Evolutionary conservation across 2,888 invertebrate genomes (phyloP), one percentile per base, ranked within the genome.

Genomic region (Leptarthrus brevirostris): DNA sequence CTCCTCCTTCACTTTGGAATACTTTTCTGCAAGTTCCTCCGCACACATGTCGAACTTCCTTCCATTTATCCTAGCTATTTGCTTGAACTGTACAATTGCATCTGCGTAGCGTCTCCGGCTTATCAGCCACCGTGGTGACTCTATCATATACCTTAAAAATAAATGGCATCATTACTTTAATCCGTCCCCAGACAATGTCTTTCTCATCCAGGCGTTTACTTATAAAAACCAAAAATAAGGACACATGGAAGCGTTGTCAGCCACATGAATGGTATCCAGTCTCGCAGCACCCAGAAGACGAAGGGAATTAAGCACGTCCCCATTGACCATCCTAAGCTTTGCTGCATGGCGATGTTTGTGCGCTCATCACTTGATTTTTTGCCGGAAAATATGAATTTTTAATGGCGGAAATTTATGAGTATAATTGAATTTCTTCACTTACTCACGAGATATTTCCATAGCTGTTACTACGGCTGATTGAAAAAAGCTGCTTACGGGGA

Each of bases 111-210:
- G 86, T 47, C 86, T 87, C 79, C 86, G 86, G 76, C 87, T 86
- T 81, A 87, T 88, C 77, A 90, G 85, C 90, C 90, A 90, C 75
- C 89, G 86, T 2, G 90, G 90, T 53, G 90, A 90, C 84, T 90
- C 90, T 76, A 90, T 87, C 80, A 89, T 84, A 79, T 86, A 87
- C 82, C 90, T 90, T 79, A 69, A 16, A 47, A 2, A 47, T 47
- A 66, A 26, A 26, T 66, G 47, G 3, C 36, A 44, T 36, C 44
- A 40, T 40, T 49, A 49, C 47, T 66, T n/a, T 12, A 66, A 16
- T 47, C 49, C 24, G 5, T 26, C 24, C 30, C 44, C 49, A 34
- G 26, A 36, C 10, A 61, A 61, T 30, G 26, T 30, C 56, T 24
- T 54, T 24, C 1, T 8, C 24, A 40, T 5, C 30, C 22, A 53